Conservation (phyloP, 2,888 invertebrate genomes). For the Drosophila imparisetae region DNA sequence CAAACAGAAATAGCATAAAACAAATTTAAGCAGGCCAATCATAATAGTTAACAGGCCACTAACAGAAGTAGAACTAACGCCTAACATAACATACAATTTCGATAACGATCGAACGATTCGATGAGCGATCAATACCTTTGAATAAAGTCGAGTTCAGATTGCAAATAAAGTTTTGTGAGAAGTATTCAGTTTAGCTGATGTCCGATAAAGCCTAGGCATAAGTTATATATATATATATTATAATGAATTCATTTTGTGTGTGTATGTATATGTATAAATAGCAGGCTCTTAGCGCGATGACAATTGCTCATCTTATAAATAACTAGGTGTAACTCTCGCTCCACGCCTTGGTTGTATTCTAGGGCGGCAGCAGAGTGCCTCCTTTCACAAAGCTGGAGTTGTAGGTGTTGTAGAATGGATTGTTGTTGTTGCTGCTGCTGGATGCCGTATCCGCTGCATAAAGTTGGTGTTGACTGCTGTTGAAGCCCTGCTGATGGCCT, state of each 20-base stretch:
- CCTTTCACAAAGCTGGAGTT: constrained; percentile 59
- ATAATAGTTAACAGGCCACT: neutral
- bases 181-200: neutral
- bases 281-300: constrained; percentile 39
- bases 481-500: constrained; percentile 9
- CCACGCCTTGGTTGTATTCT: constrained; percentile 36
- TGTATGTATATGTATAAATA: constrained; percentile 19
- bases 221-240: constrained; percentile 28
- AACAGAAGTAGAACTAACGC: neutral
- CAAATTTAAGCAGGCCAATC: neutral
- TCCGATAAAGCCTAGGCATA: constrained; percentile 14
- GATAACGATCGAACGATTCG: neutral
- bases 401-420: constrained; percentile 51
- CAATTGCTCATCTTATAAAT: constrained; percentile 25
- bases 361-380: constrained; percentile 56
- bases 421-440: constrained; percentile 21
- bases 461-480: constrained; percentile 16
- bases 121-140: neutral
- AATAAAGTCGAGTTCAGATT: neutral
- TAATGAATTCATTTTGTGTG: constrained; percentile 32
- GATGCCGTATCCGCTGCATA: constrained; percentile 28
- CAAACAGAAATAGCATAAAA: neutral
- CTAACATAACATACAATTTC: neutral
- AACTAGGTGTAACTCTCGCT: constrained; percentile 42
- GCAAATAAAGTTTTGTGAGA: neutral